phyloP scores from a whole-genome alignment of 2,797 vertebrate species.

The Megalops cyprinoides region DNA sequence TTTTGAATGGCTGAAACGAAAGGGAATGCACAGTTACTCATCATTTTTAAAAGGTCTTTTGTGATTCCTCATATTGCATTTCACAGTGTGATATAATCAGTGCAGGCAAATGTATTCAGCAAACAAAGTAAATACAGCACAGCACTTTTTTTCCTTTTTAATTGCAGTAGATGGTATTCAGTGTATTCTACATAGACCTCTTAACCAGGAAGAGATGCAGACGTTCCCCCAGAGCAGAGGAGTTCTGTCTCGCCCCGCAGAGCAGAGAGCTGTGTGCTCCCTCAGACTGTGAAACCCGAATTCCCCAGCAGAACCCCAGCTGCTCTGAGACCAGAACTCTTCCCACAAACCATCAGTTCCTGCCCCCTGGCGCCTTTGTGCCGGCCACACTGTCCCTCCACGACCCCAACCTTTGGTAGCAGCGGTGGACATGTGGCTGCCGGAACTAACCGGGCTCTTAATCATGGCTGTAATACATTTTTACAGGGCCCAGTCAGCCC shows the following conservation, averaged over 20 bases:
- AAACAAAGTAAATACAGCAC: too few species aligned
- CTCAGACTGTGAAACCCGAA: neutral
- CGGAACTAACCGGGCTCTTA: constrained; percentile 77
- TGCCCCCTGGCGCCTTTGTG: neutral
- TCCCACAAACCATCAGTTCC: neutral
- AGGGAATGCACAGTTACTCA: constrained; percentile 41
- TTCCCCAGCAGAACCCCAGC: neutral
- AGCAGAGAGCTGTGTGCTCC: neutral
- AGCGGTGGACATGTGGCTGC: constrained; percentile 56
- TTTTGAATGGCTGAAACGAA: constrained; percentile 77
- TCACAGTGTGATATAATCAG: too few species aligned
- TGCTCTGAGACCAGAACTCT: constrained; percentile 2
- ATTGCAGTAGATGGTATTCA: too few species aligned
- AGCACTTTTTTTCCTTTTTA: too few species aligned
- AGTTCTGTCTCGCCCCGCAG: too few species aligned
- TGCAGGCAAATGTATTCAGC: too few species aligned
- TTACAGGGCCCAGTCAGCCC: constrained; percentile 71
- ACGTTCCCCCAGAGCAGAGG: neutral
- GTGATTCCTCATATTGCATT: too few species aligned
- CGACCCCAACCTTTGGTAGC: constrained; percentile 32
- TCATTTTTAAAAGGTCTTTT: neutral
- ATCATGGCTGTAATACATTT: constrained; percentile 72
- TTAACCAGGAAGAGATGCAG: too few species aligned
- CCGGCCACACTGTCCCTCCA: constrained; percentile 26
- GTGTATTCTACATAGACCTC: too few species aligned